Evolutionary conservation across 92 coral and sea anemone species (phyloP).

Genomic region (Desmophyllum pertusum): DNA sequence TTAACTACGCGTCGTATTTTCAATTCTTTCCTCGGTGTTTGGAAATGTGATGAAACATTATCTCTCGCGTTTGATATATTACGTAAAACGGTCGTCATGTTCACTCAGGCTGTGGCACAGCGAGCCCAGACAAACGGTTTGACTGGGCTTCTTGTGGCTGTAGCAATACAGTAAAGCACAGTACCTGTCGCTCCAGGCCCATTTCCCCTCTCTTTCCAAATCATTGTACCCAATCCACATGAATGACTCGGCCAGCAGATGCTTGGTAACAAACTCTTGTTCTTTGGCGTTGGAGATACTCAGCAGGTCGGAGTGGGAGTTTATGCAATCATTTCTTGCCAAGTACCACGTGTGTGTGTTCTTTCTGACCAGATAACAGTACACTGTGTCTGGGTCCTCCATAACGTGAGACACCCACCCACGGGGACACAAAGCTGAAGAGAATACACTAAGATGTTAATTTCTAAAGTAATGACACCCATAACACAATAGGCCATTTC

Average conservation of each 20-base stretch:
- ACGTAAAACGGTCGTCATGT: too few relatives aligned
- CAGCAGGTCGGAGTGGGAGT: slow-evolving; percentile 72
- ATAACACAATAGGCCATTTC: too few relatives aligned
- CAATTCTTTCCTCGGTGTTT: too few relatives aligned
- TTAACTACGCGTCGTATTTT: too few relatives aligned
- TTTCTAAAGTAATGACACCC: not conserved
- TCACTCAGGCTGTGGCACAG: too few relatives aligned
- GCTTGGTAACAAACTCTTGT: slow-evolving; percentile 79
- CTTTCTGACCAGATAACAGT: slow-evolving; percentile 73
- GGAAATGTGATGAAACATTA: too few relatives aligned
- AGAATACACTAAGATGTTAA: not conserved
- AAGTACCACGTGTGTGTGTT: slow-evolving; percentile 70
- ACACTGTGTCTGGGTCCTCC: slow-evolving; percentile 43
- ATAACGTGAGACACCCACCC: slow-evolving; percentile 69
- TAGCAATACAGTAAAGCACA: too few relatives aligned
- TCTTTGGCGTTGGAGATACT: slow-evolving; percentile 72
- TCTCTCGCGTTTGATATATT: too few relatives aligned
- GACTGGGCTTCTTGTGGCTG: too few relatives aligned
- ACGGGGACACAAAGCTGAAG: slow-evolving; percentile 55
- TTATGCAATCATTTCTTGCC: slow-evolving; percentile 72
- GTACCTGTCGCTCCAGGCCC: slow-evolving; percentile 93
- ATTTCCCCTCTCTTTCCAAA: slow-evolving; percentile 67
- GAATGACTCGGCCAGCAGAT: slow-evolving; percentile 74
- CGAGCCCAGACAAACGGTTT: too few relatives aligned
- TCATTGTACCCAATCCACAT: slow-evolving; percentile 95